Percentiles rank a stretch among this genome's conserved stretches.
Evolutionary conservation across 2,797 vertebrate species (phyloP).

Genomic region (Anableps anableps): DNA sequence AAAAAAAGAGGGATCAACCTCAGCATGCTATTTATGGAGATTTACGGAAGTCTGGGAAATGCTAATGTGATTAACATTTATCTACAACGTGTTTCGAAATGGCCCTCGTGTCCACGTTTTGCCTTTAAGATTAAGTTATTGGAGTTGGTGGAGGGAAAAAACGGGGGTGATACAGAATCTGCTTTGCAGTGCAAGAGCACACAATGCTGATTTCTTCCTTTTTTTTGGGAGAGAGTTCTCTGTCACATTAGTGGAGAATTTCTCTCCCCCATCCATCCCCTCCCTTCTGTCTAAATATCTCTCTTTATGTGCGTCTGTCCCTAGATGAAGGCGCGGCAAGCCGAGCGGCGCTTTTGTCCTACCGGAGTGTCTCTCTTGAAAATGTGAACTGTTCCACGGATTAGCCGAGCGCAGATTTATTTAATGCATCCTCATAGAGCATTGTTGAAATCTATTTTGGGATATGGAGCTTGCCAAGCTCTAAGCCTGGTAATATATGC

Average conservation of each 20-base stretch:
- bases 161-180: conserved; percentile 76
- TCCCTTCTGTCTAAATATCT: conserved; percentile 78
- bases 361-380: conserved; percentile 79
- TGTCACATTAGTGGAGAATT: conserved; percentile 82
- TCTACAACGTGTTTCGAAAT: conserved; percentile 86
- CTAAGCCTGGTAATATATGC: conserved; percentile 90
- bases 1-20: conserved; percentile 85
- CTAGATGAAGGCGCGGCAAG: conserved; percentile 80
- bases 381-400: conserved; percentile 86
- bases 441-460: conserved; percentile 90
- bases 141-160: conserved; percentile 63
- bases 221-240: conserved; percentile 58
- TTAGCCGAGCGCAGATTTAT: conserved; percentile 87
- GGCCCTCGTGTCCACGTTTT: conserved; percentile 81
- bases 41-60: conserved; percentile 86
- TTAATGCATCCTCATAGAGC: conserved; percentile 88
- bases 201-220: conserved; percentile 69
- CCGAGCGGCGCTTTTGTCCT: conserved; percentile 82
- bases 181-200: conserved; percentile 73
- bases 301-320: conserved; percentile 83
- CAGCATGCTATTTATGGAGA: conserved; percentile 87
- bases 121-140: conserved; percentile 81
- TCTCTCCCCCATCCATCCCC: conserved; percentile 44
- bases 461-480: conserved; percentile 83
- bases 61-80: conserved; percentile 89